Base-by-base conservation (phyloP, 2,797 vertebrate genomes). In the Rhincodon typus region DNA sequence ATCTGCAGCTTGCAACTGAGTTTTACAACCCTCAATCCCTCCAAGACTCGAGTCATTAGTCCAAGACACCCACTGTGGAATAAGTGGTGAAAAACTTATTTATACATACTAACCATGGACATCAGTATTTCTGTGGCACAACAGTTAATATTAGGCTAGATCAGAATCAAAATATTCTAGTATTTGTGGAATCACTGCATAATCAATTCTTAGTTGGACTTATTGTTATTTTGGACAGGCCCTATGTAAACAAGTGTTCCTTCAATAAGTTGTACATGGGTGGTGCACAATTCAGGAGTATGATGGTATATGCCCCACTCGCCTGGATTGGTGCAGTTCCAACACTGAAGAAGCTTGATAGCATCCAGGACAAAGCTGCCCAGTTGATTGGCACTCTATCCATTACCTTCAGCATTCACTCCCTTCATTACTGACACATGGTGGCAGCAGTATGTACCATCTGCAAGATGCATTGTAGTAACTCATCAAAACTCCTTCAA, bases 21-120 rank as follows among this genome's bases (percentile, higher is more conserved):
- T 97, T 0, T 99, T 96, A 96, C 98, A 98, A 82, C 98, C 98
- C 93, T 99, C 98, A 23, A 99, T 96, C 96, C 99, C 99, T 91
- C 99, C 99, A 1, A 99, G 96, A 57, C 96, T 98, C 94, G 98
- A 97, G 96, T 99, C 97, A 50, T 98, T 99, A 95, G 97, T 97
- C 99, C 99, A 99, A 0, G 96, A 98, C 2, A 98, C 97, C 72
- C 98, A 98, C 98, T 98, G 95, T 34, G 74, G 84, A 96, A 34
- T 13, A 74, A 95, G 46, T 27, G 74, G 70, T 72, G 46, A 95
- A 95, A 74, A 7, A 25, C 62, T 66, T 90, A 13, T 57, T 90
- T 10, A 38, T 21, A 38, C 66, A 38, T 62, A 66, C 1, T 30
- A 66, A 66, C 12, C 86, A 90, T 30, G 30, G 4, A 13, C 53